These are phyloP conservation scores for Cephus cinctus DNA, from an alignment of 1,140 invertebrate species.

Conservation along the genomic window DNA sequence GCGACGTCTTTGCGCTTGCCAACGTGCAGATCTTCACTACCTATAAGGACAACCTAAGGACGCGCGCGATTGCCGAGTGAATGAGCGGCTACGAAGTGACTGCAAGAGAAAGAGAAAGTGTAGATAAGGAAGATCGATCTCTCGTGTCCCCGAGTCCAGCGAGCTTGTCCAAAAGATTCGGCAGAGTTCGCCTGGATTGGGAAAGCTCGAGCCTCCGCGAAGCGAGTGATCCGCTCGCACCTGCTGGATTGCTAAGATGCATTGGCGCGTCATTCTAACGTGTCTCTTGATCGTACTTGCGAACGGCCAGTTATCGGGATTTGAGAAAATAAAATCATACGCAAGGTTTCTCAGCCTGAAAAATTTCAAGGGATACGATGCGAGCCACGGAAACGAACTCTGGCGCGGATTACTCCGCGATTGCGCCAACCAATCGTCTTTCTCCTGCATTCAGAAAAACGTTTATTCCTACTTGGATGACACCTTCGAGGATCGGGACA, in stretches of 20 bases:
- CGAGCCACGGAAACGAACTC: slow-evolving; percentile 65
- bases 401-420: slow-evolving; percentile 72
- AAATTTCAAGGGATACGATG: slow-evolving; percentile 31
- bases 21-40: too few relatives aligned
- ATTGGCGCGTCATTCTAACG: slow-evolving; percentile 27
- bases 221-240: too few relatives aligned
- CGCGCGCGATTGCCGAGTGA: too few relatives aligned
- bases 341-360: slow-evolving; percentile 30
- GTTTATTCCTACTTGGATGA: slow-evolving; percentile 69
- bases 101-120: too few relatives aligned
- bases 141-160: too few relatives aligned
- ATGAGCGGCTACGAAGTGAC: too few relatives aligned
- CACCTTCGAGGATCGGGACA: slow-evolving; percentile 62
- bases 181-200: too few relatives aligned
- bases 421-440: slow-evolving; percentile 64
- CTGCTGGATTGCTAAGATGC: too few relatives aligned
- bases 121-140: too few relatives aligned
- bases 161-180: too few relatives aligned
- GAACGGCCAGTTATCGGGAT: slow-evolving; percentile 31
- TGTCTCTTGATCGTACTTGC: slow-evolving; percentile 20
- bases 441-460: slow-evolving; percentile 75
- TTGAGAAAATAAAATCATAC: slow-evolving; percentile 33
- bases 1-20: neutral
- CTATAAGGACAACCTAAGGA: neutral
- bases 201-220: too few relatives aligned